phyloP scores from a whole-genome alignment of 2,797 vertebrate genomes.

The Dromococcyx pavoninus region DNA sequence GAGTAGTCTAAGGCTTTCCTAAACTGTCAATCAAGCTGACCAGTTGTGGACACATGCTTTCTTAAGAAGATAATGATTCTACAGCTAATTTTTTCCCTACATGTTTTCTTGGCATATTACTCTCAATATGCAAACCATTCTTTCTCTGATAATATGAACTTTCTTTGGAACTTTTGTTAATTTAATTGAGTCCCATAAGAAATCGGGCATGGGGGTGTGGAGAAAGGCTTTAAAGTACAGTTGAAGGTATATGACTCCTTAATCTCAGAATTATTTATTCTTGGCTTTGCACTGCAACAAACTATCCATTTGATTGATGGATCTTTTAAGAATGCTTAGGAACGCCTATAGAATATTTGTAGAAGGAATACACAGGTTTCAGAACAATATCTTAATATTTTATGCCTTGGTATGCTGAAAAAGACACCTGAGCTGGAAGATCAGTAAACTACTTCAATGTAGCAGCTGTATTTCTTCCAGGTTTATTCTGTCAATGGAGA shows the following conservation, averaged over 20 bases:
- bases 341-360: background rate
- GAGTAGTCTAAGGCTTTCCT: background rate
- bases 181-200: background rate
- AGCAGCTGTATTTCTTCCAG: background rate
- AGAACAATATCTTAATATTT: background rate
- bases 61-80: background rate
- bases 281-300: background rate
- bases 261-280: background rate
- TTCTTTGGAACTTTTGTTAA: background rate
- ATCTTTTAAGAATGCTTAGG: background rate
- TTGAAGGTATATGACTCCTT: background rate
- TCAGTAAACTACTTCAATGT: background rate
- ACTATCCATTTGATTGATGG: background rate
- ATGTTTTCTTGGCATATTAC: background rate
- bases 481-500: constrained; percentile 31
- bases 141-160: background rate
- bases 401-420: background rate
- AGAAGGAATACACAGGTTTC: background rate
- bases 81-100: background rate
- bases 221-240: background rate
- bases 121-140: background rate
- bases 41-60: background rate
- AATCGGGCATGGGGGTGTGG: background rate
- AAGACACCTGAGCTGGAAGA: background rate
- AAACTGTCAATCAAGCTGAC: background rate